Evolutionary conservation across 2,888 invertebrate genomes (phyloP).

Genomic region (Lumbricus terrestris): DNA sequence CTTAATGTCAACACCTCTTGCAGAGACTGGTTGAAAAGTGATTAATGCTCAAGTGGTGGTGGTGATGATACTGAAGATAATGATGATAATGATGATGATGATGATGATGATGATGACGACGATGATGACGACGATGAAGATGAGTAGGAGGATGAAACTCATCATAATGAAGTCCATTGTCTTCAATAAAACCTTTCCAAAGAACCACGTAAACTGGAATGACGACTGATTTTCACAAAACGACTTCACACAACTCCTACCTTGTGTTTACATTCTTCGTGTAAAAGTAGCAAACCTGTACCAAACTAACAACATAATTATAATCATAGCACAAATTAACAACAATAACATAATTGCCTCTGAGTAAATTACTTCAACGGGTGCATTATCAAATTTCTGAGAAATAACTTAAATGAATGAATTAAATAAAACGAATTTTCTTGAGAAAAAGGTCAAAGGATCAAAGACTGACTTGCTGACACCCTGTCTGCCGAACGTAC

Average conservation of each 20-base stretch:
- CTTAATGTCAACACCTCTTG: background rate
- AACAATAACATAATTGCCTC: no score
- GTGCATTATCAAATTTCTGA: no score
- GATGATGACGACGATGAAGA: background rate
- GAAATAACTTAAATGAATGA: no score
- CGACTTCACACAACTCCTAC: background rate
- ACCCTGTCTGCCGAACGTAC: slow-evolving; percentile 90
- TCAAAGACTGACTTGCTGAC: slow-evolving; percentile 68
- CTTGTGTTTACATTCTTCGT: background rate
- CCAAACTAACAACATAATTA: background rate
- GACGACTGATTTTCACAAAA: background rate
- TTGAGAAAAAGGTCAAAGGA: background rate
- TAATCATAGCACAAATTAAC: background rate
- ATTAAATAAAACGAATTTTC: background rate
- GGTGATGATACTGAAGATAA: background rate
- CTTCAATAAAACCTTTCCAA: background rate
- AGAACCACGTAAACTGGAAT: background rate
- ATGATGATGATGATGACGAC: background rate
- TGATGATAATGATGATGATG: background rate
- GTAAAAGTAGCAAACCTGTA: background rate
- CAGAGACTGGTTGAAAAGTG: background rate
- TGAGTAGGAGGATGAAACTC: background rate
- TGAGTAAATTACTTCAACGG: no score
- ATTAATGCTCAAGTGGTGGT: no score
- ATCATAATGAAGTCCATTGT: background rate